Evolutionary conservation across 2,888 invertebrate genomes (phyloP), one percentile per base, ranked within the genome.

Genomic region (Drosophila fulvimacula): DNA sequence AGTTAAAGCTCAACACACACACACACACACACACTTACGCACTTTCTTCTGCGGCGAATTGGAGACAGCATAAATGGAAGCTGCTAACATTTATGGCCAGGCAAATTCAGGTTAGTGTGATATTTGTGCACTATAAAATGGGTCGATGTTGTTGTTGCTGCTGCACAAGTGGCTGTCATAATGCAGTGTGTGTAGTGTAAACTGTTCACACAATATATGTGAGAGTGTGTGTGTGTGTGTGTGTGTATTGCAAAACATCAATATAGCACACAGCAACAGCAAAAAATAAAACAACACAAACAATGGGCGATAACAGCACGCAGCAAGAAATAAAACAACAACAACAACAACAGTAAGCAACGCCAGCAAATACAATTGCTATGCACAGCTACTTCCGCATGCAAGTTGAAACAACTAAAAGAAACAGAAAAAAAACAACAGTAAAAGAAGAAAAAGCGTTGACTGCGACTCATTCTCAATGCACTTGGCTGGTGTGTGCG

Each of bases 51-150:
- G 63, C 53, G 38, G 65, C 71, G 79, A 81, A 84, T 83, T 81
- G 52, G 73, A 82, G 75, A 73, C 75, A 60, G 49, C 68, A 72
- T 71, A 58, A 64, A 61, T 72, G 73, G 69, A 58, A 51, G 61
- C 69, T 69, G 49, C 21, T 58, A 68, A 73, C 81, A 71, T 81
- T 85, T 83, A 79, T 73, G 79, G 75, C 77, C 72, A 81, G 30
- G 17, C 30, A 17, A 32, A 85, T 86, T 75, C 85, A 85, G 85
- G 85, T 85, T 85, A 85, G 85, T 85, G 84, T 81, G 87, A 85
- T 88, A 81, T 83, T 88, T 81, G 75, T 82, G 71, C 81, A 77
- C 74, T 81, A 75, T 64, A 71, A 83, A 87, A 83, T 83, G 79
- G 88, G 85, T 84, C 79, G 78, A 51, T 56, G 57, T 65, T 27